Percentiles rank a stretch among this genome's conserved stretches.
Evolutionary conservation across 2,797 vertebrate genomes (phyloP).

Genomic region (Bradypus variegatus): DNA sequence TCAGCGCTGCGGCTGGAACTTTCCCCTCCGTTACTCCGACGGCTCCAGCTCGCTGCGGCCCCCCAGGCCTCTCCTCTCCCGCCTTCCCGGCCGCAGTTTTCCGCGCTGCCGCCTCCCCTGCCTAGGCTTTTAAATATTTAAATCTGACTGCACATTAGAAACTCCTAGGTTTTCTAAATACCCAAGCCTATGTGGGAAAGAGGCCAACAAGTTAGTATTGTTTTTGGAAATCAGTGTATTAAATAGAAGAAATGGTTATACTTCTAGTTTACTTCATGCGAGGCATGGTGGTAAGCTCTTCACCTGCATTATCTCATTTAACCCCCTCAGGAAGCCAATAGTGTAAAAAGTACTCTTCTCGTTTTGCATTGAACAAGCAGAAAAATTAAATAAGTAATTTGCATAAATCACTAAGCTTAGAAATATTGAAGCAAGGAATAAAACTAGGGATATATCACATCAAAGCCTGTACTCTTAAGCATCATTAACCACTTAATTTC

Average conservation of each 20-base stretch:
- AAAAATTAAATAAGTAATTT: slow-evolving; percentile 3
- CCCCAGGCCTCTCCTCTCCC: too few relatives aligned
- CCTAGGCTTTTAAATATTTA: too few relatives aligned
- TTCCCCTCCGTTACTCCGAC: too few relatives aligned
- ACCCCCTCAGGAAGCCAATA: not conserved
- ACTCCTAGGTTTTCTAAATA: not conserved
- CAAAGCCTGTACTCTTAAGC: not conserved
- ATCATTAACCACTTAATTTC: not conserved
- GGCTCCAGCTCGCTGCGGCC: too few relatives aligned
- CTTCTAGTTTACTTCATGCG: not conserved
- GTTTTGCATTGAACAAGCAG: not conserved
- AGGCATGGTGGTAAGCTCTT: not conserved
- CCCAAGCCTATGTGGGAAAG: not conserved
- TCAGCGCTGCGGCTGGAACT: too few relatives aligned
- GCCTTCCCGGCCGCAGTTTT: too few relatives aligned
- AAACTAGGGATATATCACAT: not conserved
- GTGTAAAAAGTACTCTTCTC: not conserved
- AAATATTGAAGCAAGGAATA: not conserved
- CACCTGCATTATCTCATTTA: not conserved
- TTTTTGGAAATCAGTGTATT: not conserved
- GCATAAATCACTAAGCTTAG: not conserved
- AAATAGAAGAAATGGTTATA: not conserved
- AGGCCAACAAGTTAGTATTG: not conserved
- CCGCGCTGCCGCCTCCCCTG: too few relatives aligned
- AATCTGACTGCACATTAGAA: not conserved